Conservation (phyloP, 2,113 vertebrate species). For the Aldabrachelys gigantea region DNA sequence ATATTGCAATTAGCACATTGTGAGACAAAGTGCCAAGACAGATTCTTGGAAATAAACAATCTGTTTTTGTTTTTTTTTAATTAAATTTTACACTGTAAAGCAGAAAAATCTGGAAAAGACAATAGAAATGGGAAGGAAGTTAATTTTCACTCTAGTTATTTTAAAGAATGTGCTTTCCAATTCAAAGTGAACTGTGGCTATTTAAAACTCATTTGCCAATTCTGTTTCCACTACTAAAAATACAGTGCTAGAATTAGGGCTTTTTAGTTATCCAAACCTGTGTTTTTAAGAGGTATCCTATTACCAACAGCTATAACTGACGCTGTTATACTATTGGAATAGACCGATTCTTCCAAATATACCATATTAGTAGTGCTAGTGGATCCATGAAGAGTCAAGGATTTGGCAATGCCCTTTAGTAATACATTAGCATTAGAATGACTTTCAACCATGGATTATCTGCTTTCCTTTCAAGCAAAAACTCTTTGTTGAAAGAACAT, state of each 20-base stretch:
- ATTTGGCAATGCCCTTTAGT: neutral
- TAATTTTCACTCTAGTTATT: neutral
- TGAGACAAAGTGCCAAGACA: neutral
- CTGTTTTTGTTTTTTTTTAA: neutral
- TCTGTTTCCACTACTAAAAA: neutral
- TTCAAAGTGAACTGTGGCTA: neutral
- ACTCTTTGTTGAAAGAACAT: neutral
- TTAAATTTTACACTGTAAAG: neutral
- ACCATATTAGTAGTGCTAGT: neutral
- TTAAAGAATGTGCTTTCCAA: neutral
- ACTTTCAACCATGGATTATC: neutral
- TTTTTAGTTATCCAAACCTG: neutral
- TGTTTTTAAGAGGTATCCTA: neutral
- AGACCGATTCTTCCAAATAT: neutral
- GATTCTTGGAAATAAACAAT: slow-evolving; percentile 59
- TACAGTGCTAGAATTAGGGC: neutral
- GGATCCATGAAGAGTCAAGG: neutral
- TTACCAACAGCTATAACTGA: neutral
- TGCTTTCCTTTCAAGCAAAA: neutral
- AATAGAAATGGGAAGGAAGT: neutral
- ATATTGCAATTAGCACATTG: slow-evolving; percentile 29
- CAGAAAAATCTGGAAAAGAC: neutral
- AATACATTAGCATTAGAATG: slow-evolving; percentile 44
- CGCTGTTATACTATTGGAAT: neutral
- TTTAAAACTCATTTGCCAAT: neutral